Conservation (phyloP, 2,797 vertebrate species). For the Coregonus ussuriensis region DNA sequence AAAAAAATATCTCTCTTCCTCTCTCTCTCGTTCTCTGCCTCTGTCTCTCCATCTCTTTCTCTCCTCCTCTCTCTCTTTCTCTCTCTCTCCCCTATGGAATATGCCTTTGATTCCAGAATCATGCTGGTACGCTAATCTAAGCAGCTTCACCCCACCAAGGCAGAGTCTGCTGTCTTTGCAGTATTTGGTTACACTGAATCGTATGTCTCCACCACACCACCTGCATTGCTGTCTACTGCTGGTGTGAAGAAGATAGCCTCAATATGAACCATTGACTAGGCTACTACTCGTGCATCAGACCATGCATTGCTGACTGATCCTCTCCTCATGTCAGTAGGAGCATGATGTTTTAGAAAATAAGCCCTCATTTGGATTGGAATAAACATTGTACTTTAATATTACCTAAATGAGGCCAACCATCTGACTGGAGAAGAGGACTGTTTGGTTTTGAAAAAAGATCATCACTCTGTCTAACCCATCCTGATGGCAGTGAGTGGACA, state of each 20-base stretch:
- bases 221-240: conserved; percentile 20
- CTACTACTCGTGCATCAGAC: background rate
- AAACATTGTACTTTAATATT: too few relatives aligned
- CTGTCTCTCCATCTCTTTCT: conserved; percentile 27
- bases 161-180: conserved; percentile 25
- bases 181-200: conserved; percentile 41
- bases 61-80: conserved; percentile 16
- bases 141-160: conserved; percentile 23
- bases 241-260: conserved; percentile 28
- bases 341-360: too few relatives aligned
- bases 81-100: conserved; percentile 27
- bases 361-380: too few relatives aligned
- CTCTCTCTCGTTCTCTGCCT: conserved; percentile 39
- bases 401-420: too few relatives aligned
- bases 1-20: conserved; percentile 32
- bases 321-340: too few relatives aligned
- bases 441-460: too few relatives aligned
- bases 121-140: conserved; percentile 49
- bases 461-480: too few relatives aligned
- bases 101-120: conserved; percentile 52
- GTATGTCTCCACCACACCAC: conserved; percentile 31
- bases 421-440: too few relatives aligned
- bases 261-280: background rate
- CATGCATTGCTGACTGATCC: background rate
- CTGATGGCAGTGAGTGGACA: too few relatives aligned